These are phyloP conservation scores for Neoascia interrupta DNA, from an alignment of 2,888 invertebrate species.

Conservation along the genomic window DNA sequence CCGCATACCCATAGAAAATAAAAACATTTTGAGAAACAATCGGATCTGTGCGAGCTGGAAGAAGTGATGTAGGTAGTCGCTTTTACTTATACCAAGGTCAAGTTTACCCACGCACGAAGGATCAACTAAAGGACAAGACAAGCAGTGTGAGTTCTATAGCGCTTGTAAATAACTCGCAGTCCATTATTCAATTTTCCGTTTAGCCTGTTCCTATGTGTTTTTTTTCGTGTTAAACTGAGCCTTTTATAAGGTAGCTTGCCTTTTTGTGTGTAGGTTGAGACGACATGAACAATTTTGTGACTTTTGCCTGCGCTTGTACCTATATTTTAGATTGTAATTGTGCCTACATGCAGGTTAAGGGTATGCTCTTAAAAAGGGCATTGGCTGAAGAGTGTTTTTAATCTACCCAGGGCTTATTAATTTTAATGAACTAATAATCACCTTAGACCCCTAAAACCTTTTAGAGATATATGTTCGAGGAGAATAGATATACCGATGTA, in stretches of 20 bases:
- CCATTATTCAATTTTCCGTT: constrained; percentile 14
- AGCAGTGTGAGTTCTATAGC: background rate
- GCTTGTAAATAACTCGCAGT: constrained; percentile 35
- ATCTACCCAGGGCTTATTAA: no score
- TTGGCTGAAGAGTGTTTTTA: no score
- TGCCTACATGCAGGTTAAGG: no score
- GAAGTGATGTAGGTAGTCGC: constrained; percentile 23
- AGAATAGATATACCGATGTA: no score
- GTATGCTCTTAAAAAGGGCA: no score
- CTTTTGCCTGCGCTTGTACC: no score
- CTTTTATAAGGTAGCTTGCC: constrained; percentile 42
- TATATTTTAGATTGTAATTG: no score
- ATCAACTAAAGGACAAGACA: constrained; percentile 17
- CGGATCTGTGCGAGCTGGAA: constrained; percentile 8
- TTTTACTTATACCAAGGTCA: constrained; percentile 56
- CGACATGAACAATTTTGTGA: no score
- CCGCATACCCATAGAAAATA: constrained; percentile 43
- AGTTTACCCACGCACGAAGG: constrained; percentile 37
- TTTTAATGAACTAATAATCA: no score
- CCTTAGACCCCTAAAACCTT: no score
- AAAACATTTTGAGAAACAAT: constrained; percentile 66
- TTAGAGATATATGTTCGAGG: no score
- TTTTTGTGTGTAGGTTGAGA: no score
- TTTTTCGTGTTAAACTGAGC: constrained; percentile 29
- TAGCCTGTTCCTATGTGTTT: background rate